phyloP scores from a whole-genome alignment of 2,797 vertebrate genomes.

The Rhabdomys pumilio region DNA sequence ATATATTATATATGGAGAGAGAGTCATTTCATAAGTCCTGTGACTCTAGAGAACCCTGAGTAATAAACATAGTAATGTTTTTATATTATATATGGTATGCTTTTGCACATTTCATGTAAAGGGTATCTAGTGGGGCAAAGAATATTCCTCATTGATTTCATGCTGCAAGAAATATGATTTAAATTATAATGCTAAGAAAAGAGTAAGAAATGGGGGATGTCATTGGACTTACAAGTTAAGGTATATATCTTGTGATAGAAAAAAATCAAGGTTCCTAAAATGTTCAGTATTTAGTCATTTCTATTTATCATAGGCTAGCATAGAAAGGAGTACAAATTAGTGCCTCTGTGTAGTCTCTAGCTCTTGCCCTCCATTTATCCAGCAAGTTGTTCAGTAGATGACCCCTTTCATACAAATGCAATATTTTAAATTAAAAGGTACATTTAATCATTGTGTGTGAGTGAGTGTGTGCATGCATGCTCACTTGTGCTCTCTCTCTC shows the following conservation, averaged over 20 bases:
- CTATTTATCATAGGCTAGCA: neutral
- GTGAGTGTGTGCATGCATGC: neutral
- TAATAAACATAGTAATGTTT: neutral
- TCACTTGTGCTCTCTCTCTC: too few relatives aligned
- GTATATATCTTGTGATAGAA: neutral
- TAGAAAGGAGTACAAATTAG: neutral
- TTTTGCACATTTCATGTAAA: neutral
- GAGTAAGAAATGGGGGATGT: neutral
- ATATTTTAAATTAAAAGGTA: neutral
- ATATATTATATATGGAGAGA: too few relatives aligned
- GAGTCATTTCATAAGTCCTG: too few relatives aligned
- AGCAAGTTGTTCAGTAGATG: neutral
- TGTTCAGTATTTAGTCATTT: neutral
- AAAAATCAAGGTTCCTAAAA: neutral
- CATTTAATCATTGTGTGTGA: neutral
- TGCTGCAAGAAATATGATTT: neutral
- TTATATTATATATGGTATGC: neutral
- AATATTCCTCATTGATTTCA: neutral
- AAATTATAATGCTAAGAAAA: neutral
- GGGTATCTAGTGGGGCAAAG: neutral
- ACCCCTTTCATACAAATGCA: neutral
- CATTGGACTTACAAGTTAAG: neutral
- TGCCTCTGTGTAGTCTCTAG: rapidly evolving
- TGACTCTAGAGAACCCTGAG: too few relatives aligned
- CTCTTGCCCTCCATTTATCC: neutral